Percentiles rank a stretch among this genome's conserved stretches.
Evolutionary conservation across 2,888 invertebrate species (phyloP).

Genomic region (Chalcosyrphus nemorum): DNA sequence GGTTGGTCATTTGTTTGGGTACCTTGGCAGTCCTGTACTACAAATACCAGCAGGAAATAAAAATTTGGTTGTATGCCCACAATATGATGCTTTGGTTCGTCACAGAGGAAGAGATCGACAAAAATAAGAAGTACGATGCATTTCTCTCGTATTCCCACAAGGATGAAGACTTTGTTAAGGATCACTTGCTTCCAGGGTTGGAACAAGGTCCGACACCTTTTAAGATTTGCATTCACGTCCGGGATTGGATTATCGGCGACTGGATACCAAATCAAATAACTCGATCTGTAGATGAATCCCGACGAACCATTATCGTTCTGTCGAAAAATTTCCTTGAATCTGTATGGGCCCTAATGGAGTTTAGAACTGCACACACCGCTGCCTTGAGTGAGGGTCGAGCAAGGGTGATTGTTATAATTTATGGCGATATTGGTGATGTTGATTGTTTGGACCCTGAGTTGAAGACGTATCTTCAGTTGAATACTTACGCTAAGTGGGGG

Average conservation of each 20-base stretch:
- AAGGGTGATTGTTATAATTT: slow-evolving; percentile 88
- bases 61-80: slow-evolving; percentile 87
- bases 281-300: slow-evolving; percentile 87
- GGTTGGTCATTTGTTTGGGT: slow-evolving; percentile 83
- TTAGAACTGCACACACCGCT: slow-evolving; percentile 88
- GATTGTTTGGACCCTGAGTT: slow-evolving; percentile 87
- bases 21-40: slow-evolving; percentile 83
- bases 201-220: slow-evolving; percentile 86
- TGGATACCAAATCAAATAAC: slow-evolving; percentile 88
- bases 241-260: slow-evolving; percentile 89
- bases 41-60: slow-evolving; percentile 85
- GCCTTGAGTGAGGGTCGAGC: slow-evolving; percentile 87
- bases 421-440: slow-evolving; percentile 86
- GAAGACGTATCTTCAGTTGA: slow-evolving; percentile 87
- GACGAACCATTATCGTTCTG: slow-evolving; percentile 87
- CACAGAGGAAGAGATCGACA: slow-evolving; percentile 87
- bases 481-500: slow-evolving; percentile 92
- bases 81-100: slow-evolving; percentile 85
- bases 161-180: slow-evolving; percentile 88
- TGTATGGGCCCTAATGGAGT: slow-evolving; percentile 90
- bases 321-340: slow-evolving; percentile 89
- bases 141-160: slow-evolving; percentile 91
- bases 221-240: slow-evolving; percentile 88
- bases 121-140: slow-evolving; percentile 87
- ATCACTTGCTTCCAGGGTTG: slow-evolving; percentile 86